phyloP scores from a whole-genome alignment of 2,888 invertebrate species.

The Neoscelio sp. region DNA sequence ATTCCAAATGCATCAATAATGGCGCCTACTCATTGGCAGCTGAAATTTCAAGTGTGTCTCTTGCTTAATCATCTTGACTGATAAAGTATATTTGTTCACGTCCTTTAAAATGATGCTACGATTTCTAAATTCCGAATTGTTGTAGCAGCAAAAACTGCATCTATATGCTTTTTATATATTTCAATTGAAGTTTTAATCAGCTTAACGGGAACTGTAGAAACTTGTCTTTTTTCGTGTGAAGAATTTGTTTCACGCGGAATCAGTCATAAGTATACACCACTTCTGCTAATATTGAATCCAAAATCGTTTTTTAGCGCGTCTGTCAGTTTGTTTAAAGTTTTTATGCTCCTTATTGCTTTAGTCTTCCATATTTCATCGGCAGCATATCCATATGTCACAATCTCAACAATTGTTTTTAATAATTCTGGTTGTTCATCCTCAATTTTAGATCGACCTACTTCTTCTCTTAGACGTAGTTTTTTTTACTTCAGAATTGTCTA shows the following conservation, averaged over 20 bases:
- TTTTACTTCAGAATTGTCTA: too few relatives aligned
- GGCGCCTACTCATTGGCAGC: too few relatives aligned
- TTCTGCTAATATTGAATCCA: conserved; percentile 65
- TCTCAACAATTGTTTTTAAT: conserved; percentile 67
- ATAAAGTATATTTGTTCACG: conserved; percentile 59
- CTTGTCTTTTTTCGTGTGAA: conserved; percentile 72
- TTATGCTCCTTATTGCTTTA: conserved; percentile 65
- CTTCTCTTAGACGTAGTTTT: too few relatives aligned
- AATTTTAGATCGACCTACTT: conserved; percentile 52
- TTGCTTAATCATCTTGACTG: too few relatives aligned
- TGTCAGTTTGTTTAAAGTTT: too few relatives aligned
- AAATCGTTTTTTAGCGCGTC: conserved; percentile 41
- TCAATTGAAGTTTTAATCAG: conserved; percentile 60
- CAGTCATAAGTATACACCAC: conserved; percentile 69
- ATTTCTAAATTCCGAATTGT: conserved; percentile 70
- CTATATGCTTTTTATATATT: conserved; percentile 70
- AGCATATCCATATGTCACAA: conserved; percentile 10
- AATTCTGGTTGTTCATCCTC: conserved; percentile 70
- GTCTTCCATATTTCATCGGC: conserved; percentile 52
- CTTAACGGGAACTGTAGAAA: conserved; percentile 72
- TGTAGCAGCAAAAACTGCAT: conserved; percentile 72
- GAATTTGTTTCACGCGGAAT: conserved; percentile 67
- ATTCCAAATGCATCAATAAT: too few relatives aligned
- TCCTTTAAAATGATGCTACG: conserved; percentile 72
- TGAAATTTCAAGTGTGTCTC: too few relatives aligned